These are phyloP conservation scores for Montipora sp. DNA, from an alignment of 64 coral and sea anemone species.

Conservation along the genomic window DNA sequence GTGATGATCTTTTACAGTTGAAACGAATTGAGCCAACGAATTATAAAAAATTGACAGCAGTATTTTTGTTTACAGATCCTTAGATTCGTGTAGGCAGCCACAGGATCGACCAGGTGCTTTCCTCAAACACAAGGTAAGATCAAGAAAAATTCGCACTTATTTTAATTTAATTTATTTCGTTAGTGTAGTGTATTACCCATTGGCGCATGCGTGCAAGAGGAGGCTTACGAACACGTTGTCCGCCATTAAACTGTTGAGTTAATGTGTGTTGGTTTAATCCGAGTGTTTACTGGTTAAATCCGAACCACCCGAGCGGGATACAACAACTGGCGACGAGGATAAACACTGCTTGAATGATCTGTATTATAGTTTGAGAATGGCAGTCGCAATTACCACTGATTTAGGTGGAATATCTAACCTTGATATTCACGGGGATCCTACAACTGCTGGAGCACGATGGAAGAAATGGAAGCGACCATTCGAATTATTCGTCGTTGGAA, in stretches of 20 bases:
- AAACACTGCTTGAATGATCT: background rate
- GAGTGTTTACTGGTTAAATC: background rate
- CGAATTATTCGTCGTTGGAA: constrained; percentile 41
- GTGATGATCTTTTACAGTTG: no score
- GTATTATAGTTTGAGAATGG: background rate
- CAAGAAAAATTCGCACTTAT: no score
- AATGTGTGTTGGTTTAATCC: constrained; percentile 8
- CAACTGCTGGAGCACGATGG: constrained; percentile 54
- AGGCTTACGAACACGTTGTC: background rate
- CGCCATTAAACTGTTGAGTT: background rate
- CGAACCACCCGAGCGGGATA: background rate
- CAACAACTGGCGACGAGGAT: background rate
- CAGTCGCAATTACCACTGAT: background rate
- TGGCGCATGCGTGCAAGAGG: background rate
- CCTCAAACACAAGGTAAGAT: no score
- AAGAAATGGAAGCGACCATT: constrained; percentile 54
- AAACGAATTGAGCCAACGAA: no score
- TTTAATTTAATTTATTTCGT: no score
- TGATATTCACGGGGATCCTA: constrained; percentile 28
- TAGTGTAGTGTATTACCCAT: background rate
- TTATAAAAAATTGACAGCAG: no score
- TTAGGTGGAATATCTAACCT: constrained; percentile 1
- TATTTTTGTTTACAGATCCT: no score
- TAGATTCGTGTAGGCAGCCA: no score
- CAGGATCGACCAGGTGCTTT: no score